Base-by-base conservation (phyloP, 2,113 vertebrate species). In the Mobula birostris region DNA sequence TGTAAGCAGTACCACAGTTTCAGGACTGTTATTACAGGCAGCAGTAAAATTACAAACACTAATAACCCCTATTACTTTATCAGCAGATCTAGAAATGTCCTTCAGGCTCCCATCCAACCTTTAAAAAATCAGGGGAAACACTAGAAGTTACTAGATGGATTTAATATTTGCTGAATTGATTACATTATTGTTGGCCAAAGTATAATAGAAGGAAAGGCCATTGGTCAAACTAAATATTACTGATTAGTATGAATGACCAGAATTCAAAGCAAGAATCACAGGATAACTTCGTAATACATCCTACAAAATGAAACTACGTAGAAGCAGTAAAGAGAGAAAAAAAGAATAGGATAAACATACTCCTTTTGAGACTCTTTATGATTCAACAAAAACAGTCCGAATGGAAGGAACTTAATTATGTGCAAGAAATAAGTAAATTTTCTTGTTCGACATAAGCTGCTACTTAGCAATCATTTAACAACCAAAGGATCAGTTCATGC, bases 391-490 rank as follows among this genome's bases (percentile, higher is more conserved):
- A 36, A 12, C 63, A 29, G n/a, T 17, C 0, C 32, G 40, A 90
- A 66, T 90, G 85, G 61, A 32, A 29, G 12, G 32, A 90, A 68
- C 66, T 90, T 66, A 68, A 68, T 5, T 2, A 61, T 19, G 61
- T 66, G 85, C 14, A 7, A 17, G 85, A 90, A 90, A 66, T 32
- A 90, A 68, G 85, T 90, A 90, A 90, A 90, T 90, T 61, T 90
- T 29, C 85, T 66, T 90, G 82, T 85, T 56, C 17, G 61, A 90
- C 85, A 90, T 66, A 68, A 90, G 66, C 63, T 66, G 61, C 85
- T 66, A 66, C 85, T 90, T 90, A 68, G 85, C 61, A 68, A 90
- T 90, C 61, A 90, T 14, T 90, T 90, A 66, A 68, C 85, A 90
- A 90, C 61, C 61, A 32, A 66, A 68, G 85, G 61, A 68, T 88